Percentiles rank a stretch among this genome's conserved stretches.
Conservation (phyloP, 2,113 vertebrate genomes). For the Sporophila hypoxantha region DNA sequence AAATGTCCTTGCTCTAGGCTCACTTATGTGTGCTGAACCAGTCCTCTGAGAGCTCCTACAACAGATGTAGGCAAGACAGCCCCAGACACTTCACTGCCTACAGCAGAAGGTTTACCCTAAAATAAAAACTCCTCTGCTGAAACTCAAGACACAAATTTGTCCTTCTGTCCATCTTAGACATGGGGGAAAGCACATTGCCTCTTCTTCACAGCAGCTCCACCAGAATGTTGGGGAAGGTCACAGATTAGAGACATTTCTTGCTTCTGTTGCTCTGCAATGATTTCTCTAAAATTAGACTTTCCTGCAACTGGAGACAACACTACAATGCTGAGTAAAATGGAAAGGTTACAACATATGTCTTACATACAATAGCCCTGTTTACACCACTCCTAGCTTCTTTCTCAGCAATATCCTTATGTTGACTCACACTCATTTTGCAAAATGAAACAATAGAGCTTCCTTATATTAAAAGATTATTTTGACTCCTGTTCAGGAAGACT, state of each 20-base stretch:
- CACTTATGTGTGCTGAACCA: neutral
- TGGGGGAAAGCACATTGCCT: neutral
- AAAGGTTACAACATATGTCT: neutral
- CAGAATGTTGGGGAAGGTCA: neutral
- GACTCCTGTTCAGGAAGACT: neutral
- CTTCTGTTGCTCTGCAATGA: neutral
- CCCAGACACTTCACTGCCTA: neutral
- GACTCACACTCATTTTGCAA: conserved; percentile 5
- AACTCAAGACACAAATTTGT: neutral
- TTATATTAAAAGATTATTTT: conserved; percentile 6
- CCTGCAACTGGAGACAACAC: neutral
- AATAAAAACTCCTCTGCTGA: neutral
- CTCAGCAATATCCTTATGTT: neutral
- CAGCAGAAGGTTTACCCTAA: neutral
- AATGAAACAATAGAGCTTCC: conserved; percentile 38
- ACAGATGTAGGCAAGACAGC: neutral
- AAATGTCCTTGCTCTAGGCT: neutral
- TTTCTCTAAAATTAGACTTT: neutral
- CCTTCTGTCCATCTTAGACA: neutral
- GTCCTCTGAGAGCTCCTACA: neutral
- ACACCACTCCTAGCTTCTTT: neutral
- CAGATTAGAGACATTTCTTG: neutral
- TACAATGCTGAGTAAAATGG: neutral
- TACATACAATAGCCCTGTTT: neutral
- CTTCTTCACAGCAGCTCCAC: neutral